These are phyloP conservation scores for Spilogale gracilis DNA, from an alignment of 2,113 vertebrate genomes.

Conservation along the genomic window DNA sequence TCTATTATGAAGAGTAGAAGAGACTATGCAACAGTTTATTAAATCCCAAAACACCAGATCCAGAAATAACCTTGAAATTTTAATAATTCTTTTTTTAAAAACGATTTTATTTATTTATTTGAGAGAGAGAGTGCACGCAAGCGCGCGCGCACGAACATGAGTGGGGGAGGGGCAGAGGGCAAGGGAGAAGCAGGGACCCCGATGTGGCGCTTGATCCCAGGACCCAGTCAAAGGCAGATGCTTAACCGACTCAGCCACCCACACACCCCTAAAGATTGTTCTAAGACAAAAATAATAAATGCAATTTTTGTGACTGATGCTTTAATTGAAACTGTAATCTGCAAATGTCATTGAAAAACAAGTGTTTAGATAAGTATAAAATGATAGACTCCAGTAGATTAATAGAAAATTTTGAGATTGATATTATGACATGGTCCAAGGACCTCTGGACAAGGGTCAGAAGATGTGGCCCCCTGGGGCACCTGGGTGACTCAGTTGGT, in stretches of 20 bases:
- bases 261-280: not conserved
- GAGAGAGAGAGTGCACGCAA: not conserved
- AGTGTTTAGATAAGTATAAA: not conserved
- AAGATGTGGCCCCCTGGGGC: not conserved
- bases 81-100: not conserved
- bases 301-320: not conserved
- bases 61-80: constrained; percentile 42
- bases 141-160: not conserved
- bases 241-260: not conserved
- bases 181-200: not conserved
- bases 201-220: not conserved
- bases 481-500: too few relatives aligned
- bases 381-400: not conserved
- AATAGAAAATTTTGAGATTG: not conserved
- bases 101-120: not conserved
- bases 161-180: not conserved
- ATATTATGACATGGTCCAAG: not conserved
- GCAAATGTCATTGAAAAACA: constrained; percentile 48
- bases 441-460: not conserved
- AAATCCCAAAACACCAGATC: constrained; percentile 41
- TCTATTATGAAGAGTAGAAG: not conserved
- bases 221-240: not conserved
- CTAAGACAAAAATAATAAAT: constrained; percentile 35
- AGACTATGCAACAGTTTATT: constrained; percentile 40
- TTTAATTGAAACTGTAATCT: constrained; percentile 16